phyloP scores from a whole-genome alignment of 2,797 vertebrate genomes.

The Octomys mimax region DNA sequence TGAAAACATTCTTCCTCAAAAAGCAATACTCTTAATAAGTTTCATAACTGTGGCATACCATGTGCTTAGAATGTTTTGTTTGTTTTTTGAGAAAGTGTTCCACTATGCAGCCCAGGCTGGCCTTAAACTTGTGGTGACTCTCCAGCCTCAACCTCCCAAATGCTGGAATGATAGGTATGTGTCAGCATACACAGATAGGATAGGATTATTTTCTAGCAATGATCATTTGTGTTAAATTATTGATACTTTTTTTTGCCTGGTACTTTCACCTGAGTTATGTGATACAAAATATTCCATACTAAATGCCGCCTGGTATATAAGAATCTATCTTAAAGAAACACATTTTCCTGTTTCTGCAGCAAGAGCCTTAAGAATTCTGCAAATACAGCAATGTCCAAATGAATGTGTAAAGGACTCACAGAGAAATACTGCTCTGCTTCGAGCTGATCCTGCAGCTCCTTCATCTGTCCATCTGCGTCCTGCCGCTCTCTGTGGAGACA shows the following conservation, averaged over 20 bases:
- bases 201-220: not conserved
- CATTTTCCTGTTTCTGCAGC: not conserved
- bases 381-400: not conserved
- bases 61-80: not conserved
- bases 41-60: not conserved
- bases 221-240: not conserved
- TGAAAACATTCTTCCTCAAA: conserved; percentile 49
- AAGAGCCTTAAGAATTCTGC: not conserved
- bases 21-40: conserved; percentile 14
- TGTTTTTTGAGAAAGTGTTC: not conserved
- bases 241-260: not conserved
- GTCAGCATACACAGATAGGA: not conserved
- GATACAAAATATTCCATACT: not conserved
- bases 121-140: not conserved
- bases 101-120: not conserved
- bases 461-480: conserved; percentile 99
- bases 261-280: not conserved
- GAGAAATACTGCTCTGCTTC: conserved; percentile 99
- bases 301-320: not conserved
- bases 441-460: conserved; percentile 98
- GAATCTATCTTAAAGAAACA: conserved; percentile 37
- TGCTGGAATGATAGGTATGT: not conserved
- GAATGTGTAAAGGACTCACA: conserved; percentile 87
- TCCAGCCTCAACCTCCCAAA: not conserved
- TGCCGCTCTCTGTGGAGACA: conserved; percentile 94